A percentile compares a stretch with the other conserved stretches of the same genome.
Conservation (phyloP, 2,888 invertebrate genomes). For the Cylindroiulus punctatus region DNA sequence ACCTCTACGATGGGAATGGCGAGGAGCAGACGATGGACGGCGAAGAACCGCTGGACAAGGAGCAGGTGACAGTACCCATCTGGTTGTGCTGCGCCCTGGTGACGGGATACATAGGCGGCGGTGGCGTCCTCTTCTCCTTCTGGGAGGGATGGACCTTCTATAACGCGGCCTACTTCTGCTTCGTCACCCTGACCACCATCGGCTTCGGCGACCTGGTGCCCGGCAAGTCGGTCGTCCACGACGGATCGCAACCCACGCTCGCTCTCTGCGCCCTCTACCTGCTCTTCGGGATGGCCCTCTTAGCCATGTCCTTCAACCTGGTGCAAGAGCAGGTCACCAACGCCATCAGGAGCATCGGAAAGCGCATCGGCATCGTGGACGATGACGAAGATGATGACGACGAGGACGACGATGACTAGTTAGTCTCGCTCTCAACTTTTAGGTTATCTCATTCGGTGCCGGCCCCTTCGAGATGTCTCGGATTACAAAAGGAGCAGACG, state of each 20-base stretch:
- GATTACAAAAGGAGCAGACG: no score
- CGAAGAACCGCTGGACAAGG: constrained; percentile 63
- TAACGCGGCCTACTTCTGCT: constrained; percentile 95
- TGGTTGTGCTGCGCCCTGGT: constrained; percentile 91
- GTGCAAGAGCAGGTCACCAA: constrained; percentile 94
- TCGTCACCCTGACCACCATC: constrained; percentile 91
- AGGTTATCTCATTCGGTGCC: no score
- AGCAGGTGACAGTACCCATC: constrained; percentile 65
- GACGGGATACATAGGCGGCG: constrained; percentile 85
- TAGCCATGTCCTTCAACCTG: constrained; percentile 97
- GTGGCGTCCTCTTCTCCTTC: constrained; percentile 87
- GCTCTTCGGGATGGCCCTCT: constrained; percentile 89
- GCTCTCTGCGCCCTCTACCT: constrained; percentile 91
- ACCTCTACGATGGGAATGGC: constrained; percentile 23
- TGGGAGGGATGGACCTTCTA: constrained; percentile 95
- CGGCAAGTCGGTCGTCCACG: constrained; percentile 73
- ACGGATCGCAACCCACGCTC: constrained; percentile 73
- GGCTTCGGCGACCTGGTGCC: constrained; percentile 89
- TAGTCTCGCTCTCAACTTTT: no score
- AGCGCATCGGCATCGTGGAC: constrained; percentile 87
- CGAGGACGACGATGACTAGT: background rate
- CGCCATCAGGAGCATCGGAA: constrained; percentile 86
- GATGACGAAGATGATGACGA: constrained; percentile 70
- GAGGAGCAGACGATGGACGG: constrained; percentile 58
- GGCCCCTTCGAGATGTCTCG: no score